These are phyloP conservation scores for Halcyon leucocephala DNA, from an alignment of 2,797 vertebrate genomes.

Conservation along the genomic window DNA sequence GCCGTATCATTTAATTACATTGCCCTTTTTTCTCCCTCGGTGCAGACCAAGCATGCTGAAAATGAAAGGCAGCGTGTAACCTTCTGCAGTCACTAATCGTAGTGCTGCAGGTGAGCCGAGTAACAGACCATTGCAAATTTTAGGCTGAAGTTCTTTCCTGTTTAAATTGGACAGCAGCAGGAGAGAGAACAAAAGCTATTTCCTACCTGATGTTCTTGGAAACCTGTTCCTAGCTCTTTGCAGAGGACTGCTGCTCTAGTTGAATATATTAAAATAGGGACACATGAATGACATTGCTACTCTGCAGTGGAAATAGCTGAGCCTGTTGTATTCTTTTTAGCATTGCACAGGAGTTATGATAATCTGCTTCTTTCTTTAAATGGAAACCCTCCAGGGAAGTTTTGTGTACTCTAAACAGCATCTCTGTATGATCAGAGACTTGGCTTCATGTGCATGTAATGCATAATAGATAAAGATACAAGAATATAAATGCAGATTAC, in stretches of 20 bases:
- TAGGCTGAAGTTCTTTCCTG: slow-evolving; percentile 59
- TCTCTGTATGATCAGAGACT: slow-evolving; percentile 74
- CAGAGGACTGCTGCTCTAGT: slow-evolving; percentile 34
- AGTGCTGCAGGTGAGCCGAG: slow-evolving; percentile 69
- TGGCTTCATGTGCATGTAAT: slow-evolving; percentile 57
- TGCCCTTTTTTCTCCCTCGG: slow-evolving; percentile 67
- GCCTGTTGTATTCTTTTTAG: slow-evolving; percentile 60
- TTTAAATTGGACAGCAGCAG: slow-evolving; percentile 74
- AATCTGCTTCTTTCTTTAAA: slow-evolving; percentile 68
- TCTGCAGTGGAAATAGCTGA: slow-evolving; percentile 50
- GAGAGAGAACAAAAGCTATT: slow-evolving; percentile 66
- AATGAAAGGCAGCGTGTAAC: slow-evolving; percentile 67
- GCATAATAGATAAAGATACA: slow-evolving; percentile 61
- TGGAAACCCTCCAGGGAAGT: slow-evolving; percentile 76
- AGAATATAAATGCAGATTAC: slow-evolving; percentile 68
- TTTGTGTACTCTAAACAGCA: slow-evolving; percentile 78
- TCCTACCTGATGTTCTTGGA: slow-evolving; percentile 70
- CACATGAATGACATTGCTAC: slow-evolving; percentile 53
- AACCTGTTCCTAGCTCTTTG: slow-evolving; percentile 49
- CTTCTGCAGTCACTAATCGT: slow-evolving; percentile 69
- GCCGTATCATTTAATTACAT: slow-evolving; percentile 53
- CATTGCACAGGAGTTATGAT: slow-evolving; percentile 36
- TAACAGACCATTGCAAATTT: slow-evolving; percentile 67
- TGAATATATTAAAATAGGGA: slow-evolving; percentile 58
- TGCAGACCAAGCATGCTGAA: slow-evolving; percentile 47